phyloP scores from a whole-genome alignment of 2,888 invertebrate genomes.

The Pristionchus maxplancki region DNA sequence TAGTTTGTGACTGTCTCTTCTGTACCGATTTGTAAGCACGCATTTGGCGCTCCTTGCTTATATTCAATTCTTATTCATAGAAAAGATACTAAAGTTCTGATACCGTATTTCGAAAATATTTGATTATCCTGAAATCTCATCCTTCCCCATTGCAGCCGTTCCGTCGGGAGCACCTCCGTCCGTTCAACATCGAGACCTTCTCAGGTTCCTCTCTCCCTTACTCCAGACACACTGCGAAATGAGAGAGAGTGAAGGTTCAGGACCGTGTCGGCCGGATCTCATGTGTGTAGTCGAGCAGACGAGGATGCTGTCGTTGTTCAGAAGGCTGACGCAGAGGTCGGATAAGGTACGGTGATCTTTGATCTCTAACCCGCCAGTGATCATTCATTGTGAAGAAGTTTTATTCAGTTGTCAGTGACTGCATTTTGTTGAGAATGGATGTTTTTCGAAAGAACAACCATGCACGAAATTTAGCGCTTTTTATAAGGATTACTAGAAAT shows the following conservation, averaged over 20 bases:
- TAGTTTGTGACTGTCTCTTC: neutral
- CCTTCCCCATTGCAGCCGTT: conserved; percentile 9
- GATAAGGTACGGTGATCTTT: conserved; percentile 25
- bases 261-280: conserved; percentile 26
- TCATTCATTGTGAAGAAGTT: too few relatives aligned
- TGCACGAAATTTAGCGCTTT: too few relatives aligned
- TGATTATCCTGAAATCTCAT: neutral
- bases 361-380: neutral
- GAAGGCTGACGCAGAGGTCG: neutral
- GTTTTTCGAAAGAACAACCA: too few relatives aligned
- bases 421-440: too few relatives aligned
- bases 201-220: neutral
- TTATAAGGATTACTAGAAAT: too few relatives aligned
- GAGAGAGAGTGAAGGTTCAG: conserved; percentile 32
- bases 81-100: too few relatives aligned
- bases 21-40: too few relatives aligned
- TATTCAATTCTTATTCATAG: neutral
- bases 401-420: too few relatives aligned
- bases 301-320: neutral
- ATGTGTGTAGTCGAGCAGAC: conserved; percentile 39
- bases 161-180: conserved; percentile 30
- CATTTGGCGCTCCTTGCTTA: neutral
- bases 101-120: neutral
- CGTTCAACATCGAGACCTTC: neutral
- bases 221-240: neutral